Evolutionary conservation across 2,888 invertebrate genomes (phyloP).

Genomic region (Molorchus minor): DNA sequence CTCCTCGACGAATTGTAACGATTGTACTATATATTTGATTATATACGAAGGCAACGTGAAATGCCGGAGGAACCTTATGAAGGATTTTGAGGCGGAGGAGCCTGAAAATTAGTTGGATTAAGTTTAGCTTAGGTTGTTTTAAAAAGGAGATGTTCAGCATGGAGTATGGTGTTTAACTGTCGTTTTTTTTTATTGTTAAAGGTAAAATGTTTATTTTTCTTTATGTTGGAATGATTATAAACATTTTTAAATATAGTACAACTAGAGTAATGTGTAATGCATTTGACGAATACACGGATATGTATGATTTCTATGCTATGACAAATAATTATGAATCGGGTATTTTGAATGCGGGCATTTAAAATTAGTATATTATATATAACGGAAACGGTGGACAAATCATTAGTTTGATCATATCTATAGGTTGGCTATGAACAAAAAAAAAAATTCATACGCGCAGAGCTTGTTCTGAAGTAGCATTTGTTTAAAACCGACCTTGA

Average conservation of each 20-base stretch:
- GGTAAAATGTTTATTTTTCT: not conserved
- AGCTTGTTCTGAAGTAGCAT: too few species aligned
- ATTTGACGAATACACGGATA: not conserved
- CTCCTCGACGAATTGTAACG: slow-evolving; percentile 65
- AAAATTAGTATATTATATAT: slow-evolving; percentile 1
- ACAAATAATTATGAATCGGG: too few species aligned
- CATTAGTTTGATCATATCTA: too few species aligned
- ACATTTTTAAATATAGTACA: too few species aligned
- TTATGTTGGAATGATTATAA: too few species aligned
- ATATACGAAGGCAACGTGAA: slow-evolving; percentile 70
- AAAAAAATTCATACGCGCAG: too few species aligned
- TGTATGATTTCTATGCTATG: not conserved
- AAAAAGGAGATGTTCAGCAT: slow-evolving; percentile 6
- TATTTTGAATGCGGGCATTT: slow-evolving; percentile 8
- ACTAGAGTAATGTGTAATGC: too few species aligned
- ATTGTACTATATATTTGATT: slow-evolving; percentile 70
- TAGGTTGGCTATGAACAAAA: too few species aligned
- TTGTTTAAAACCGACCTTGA: too few species aligned
- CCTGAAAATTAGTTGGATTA: slow-evolving; percentile 41
- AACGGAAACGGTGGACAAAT: too few species aligned
- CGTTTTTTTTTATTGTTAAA: not conserved
- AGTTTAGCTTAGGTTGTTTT: slow-evolving; percentile 6
- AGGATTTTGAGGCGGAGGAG: slow-evolving; percentile 59
- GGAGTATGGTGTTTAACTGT: slow-evolving; percentile 2
- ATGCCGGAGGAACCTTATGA: slow-evolving; percentile 68